Conservation (phyloP, 2,113 vertebrate genomes). For the Crypturellus undulatus region DNA sequence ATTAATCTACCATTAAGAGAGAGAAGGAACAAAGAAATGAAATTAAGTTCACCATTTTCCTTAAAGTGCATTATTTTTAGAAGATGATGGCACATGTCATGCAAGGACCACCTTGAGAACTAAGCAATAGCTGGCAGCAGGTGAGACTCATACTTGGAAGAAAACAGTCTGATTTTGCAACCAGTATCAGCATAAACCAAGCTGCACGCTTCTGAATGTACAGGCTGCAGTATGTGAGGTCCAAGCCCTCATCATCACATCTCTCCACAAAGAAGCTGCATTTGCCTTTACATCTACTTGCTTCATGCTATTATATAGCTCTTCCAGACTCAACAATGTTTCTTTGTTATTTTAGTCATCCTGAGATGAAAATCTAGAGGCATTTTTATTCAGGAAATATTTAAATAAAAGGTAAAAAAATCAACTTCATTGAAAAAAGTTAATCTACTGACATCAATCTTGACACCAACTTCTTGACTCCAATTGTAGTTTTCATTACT, state of each 20-base stretch:
- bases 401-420: not conserved
- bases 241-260: not conserved
- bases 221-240: not conserved
- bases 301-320: not conserved
- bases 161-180: slow-evolving; percentile 49
- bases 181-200: slow-evolving; percentile 10
- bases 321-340: not conserved
- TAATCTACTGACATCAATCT: not conserved
- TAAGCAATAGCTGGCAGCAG: slow-evolving; percentile 49
- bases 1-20: not conserved
- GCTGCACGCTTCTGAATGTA: not conserved
- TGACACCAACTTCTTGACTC: not conserved
- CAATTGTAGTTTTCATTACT: not conserved
- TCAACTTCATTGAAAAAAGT: not conserved
- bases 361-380: not conserved
- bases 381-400: not conserved
- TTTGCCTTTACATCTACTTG: not conserved
- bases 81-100: not conserved
- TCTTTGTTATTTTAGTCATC: not conserved
- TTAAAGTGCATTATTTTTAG: slow-evolving; percentile 32
- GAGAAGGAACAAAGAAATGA: not conserved
- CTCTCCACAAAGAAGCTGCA: not conserved
- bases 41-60: not conserved
- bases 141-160: slow-evolving; percentile 23
- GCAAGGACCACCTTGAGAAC: slow-evolving; percentile 30